Conservation (phyloP, 2,888 invertebrate species). For the Kryphioiulus occultus region DNA sequence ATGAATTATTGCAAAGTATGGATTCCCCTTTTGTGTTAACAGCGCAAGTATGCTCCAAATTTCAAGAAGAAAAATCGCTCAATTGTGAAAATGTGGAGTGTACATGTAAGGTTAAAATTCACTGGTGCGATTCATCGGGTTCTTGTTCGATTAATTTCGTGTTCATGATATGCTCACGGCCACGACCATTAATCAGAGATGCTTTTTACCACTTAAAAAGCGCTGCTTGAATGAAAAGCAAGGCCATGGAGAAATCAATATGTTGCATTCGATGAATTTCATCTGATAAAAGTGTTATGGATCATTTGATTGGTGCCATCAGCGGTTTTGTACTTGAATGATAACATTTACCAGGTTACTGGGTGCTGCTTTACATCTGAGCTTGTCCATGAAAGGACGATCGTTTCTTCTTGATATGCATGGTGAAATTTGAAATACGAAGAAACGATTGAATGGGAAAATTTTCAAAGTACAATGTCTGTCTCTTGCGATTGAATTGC, state of each 20-base stretch:
- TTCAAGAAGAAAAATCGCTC: background rate
- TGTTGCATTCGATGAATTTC: background rate
- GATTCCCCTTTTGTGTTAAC: too few relatives aligned
- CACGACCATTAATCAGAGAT: background rate
- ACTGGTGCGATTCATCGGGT: background rate
- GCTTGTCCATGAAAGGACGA: background rate
- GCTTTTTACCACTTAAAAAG: too few relatives aligned
- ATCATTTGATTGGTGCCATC: constrained; percentile 5
- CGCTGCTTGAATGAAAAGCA: too few relatives aligned
- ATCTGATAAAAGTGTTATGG: background rate
- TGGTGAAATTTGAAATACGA: background rate
- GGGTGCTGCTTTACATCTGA: background rate
- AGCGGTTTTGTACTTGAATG: background rate
- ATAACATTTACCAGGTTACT: background rate
- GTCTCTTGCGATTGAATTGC: too few relatives aligned
- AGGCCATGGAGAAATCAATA: background rate
- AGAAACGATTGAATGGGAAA: background rate
- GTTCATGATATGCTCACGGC: background rate
- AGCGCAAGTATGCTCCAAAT: background rate
- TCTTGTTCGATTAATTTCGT: background rate
- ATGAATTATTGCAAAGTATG: too few relatives aligned
- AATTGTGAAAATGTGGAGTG: background rate
- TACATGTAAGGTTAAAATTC: background rate
- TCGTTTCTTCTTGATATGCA: background rate
- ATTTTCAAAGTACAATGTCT: too few relatives aligned